Evolutionary conservation across 2,797 vertebrate species (phyloP).

Genomic region (Botia almorhae): DNA sequence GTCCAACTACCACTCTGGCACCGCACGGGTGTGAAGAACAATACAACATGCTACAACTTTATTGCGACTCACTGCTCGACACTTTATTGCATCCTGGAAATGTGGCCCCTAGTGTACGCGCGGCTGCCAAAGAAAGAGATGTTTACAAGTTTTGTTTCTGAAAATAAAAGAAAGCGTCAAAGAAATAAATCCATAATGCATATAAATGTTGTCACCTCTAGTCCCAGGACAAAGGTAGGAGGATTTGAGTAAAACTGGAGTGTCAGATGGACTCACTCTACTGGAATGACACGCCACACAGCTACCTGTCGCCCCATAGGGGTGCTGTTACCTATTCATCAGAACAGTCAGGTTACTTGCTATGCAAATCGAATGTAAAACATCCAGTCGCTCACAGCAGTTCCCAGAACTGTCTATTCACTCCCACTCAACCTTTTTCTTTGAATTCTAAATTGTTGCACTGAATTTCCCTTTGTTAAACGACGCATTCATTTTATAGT

Average conservation of each 20-base stretch:
- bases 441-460: slow-evolving; percentile 29
- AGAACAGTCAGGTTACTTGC: slow-evolving; percentile 42
- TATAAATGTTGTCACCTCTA: slow-evolving; percentile 27
- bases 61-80: slow-evolving; percentile 1
- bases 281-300: slow-evolving; percentile 49
- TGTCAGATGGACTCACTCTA: slow-evolving; percentile 44
- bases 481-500: slow-evolving; percentile 5
- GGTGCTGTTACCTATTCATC: slow-evolving; percentile 53
- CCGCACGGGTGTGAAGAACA: slow-evolving; percentile 11
- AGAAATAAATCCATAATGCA: slow-evolving; percentile 7
- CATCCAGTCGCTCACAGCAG: slow-evolving; percentile 47
- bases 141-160: slow-evolving; percentile 42
- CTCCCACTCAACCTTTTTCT: slow-evolving; percentile 12
- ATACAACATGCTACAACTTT: slow-evolving; percentile 32
- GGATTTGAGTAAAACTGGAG: slow-evolving; percentile 49
- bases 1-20: slow-evolving; percentile 2
- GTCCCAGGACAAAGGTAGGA: slow-evolving; percentile 43
- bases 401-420: slow-evolving; percentile 35
- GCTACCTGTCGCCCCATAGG: slow-evolving; percentile 37
- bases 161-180: slow-evolving; percentile 23
- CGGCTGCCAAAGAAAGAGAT: slow-evolving; percentile 22
- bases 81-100: slow-evolving; percentile 40
- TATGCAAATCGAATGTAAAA: slow-evolving; percentile 58
- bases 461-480: slow-evolving; percentile 31
- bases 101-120: slow-evolving; percentile 16